Evolutionary conservation across 2,797 vertebrate species (phyloP), one percentile per base, ranked within the genome.

Genomic region (Catharus ustulatus): DNA sequence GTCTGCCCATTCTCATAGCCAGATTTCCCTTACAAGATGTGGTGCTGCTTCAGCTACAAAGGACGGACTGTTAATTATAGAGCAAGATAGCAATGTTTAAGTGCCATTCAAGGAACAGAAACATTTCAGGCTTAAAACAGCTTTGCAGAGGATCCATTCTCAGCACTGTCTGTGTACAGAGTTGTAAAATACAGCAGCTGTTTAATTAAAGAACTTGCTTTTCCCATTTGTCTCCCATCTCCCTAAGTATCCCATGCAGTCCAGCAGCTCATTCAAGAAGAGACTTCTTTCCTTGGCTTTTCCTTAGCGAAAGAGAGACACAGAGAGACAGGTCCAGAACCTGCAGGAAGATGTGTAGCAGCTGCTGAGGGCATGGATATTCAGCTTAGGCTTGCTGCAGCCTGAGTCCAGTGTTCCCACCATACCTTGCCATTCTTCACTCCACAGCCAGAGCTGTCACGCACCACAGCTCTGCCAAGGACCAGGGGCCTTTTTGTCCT

Each of bases 401-500:
- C n/a, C 63, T 3, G 0, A 67, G 43, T 21, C n/a, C 81, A 76
- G 59, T 38, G 63, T 7, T 84, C 48, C 54, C 63, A 87, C 43
- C 34, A 34, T 8, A 15, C 48, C 17, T 38, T 3, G 0, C 27
- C 21, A 42, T 52, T 79, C 34, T 75, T 61, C 5, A 9, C 48
- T 42, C 36, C 54, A 30, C 0, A 0, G 62, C 21, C n/a, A 32
- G n/a, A 78, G n/a, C 62, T 10, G 43, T 62, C 62, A 61, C 0
- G 0, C 21, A n/a, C 52, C 49, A 55, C 36, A 68, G 75, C 57
- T 64, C 38, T 89, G 69, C 73, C 4, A 7, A 91, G 68, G 23
- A 45, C 49, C 20, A 32, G 19, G 5, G 43, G 30, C 23, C 48
- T 78, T 40, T 80, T n/a, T 64, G 55, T 51, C 40, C 26, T 49